Percentiles rank a stretch among this genome's conserved stretches.
Evolutionary conservation across 2,113 vertebrate genomes (phyloP).

Genomic region (Fregata magnificens): DNA sequence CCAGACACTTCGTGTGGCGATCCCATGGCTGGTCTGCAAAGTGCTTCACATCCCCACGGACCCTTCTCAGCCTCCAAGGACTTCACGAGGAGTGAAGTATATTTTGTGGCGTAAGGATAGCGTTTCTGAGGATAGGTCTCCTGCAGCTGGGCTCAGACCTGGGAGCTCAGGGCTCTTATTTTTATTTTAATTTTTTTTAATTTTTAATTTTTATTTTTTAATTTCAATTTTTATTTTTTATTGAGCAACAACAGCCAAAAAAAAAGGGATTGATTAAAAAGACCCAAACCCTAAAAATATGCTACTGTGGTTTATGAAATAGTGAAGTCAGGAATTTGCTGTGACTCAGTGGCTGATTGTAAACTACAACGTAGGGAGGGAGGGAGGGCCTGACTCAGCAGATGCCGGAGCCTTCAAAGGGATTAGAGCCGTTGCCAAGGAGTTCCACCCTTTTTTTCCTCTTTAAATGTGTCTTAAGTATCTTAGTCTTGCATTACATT

Average conservation of each 20-base stretch:
- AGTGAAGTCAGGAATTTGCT: constrained; percentile 10
- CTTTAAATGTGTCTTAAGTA: constrained; percentile 28
- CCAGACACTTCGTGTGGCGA: background rate
- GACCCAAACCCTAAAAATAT: background rate
- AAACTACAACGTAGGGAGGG: background rate
- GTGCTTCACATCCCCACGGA: background rate
- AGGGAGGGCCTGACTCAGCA: constrained; percentile 59
- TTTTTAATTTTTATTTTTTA: background rate
- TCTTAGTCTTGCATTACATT: constrained; percentile 1
- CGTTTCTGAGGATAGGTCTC: background rate
- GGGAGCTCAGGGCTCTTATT: background rate
- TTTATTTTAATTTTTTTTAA: background rate
- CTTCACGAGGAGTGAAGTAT: background rate
- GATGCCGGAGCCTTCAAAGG: constrained; percentile 49
- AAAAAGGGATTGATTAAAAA: background rate
- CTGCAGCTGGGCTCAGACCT: background rate
- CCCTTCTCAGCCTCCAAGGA: background rate
- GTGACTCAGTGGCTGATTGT: constrained; percentile 26
- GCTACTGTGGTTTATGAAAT: background rate
- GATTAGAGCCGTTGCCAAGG: constrained; percentile 27
- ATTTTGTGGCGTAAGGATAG: background rate
- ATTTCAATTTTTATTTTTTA: background rate
- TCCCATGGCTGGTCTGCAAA: background rate
- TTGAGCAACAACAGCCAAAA: background rate
- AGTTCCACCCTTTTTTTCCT: constrained; percentile 34